These are phyloP conservation scores for Macaria notata DNA, from an alignment of 2,888 invertebrate genomes.

Conservation along the genomic window DNA sequence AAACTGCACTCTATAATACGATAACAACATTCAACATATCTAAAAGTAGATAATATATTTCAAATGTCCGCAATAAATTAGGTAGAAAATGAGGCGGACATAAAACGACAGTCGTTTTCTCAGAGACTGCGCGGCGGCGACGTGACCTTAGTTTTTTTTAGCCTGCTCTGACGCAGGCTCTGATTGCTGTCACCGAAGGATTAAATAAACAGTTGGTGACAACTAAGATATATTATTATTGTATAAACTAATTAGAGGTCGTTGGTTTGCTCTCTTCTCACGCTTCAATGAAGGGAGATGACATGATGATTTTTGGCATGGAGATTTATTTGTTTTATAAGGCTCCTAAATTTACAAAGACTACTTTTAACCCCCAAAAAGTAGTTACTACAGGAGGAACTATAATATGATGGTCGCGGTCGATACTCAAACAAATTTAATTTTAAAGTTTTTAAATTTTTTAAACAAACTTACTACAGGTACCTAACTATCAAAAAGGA, in stretches of 20 bases:
- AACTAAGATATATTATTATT: background rate
- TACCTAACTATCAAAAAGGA: background rate
- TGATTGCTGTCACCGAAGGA: slow-evolving; percentile 10
- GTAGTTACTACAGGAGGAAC: too few relatives aligned
- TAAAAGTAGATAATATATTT: background rate
- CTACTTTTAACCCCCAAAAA: background rate
- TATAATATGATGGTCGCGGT: too few relatives aligned
- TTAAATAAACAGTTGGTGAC: slow-evolving; percentile 1
- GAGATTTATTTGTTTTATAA: background rate
- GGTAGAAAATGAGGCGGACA: slow-evolving; percentile 11
- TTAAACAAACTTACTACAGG: too few relatives aligned
- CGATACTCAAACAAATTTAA: too few relatives aligned
- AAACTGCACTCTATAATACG: background rate
- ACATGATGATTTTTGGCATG: background rate
- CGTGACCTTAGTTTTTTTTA: slow-evolving; percentile 26
- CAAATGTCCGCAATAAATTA: slow-evolving; percentile 1
- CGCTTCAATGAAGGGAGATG: background rate
- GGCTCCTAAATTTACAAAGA: background rate
- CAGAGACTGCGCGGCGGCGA: slow-evolving; percentile 28
- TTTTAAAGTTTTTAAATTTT: too few relatives aligned
- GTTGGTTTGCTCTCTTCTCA: background rate
- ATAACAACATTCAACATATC: background rate
- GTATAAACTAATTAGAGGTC: background rate
- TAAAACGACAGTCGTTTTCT: background rate
- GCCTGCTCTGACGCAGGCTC: slow-evolving; percentile 20